A percentile compares a stretch with the other conserved stretches of the same genome.
Evolutionary conservation across 2,113 vertebrate species (phyloP).

Genomic region (Otolemur garnettii): DNA sequence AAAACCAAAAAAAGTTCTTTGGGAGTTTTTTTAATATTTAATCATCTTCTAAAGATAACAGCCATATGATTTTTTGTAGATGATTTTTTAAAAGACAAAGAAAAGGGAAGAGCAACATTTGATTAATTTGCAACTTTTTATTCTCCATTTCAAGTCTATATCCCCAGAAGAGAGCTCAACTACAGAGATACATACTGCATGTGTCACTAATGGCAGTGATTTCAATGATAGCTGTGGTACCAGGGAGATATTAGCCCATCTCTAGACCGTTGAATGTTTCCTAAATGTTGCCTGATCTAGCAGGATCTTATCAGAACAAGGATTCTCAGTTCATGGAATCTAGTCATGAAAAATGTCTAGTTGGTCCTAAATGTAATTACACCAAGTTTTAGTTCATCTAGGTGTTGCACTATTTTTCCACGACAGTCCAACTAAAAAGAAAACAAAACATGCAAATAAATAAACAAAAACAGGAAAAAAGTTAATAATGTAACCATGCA

Average conservation of each 20-base stretch:
- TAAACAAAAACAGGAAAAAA: background rate
- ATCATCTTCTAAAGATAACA: background rate
- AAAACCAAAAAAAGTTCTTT: background rate
- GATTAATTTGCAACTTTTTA: background rate
- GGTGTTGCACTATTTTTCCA: constrained; percentile 1
- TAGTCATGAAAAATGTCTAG: constrained; percentile 4
- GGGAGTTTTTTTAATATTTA: background rate
- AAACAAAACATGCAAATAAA: constrained; percentile 38
- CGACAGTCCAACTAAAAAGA: background rate
- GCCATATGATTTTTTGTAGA: background rate
- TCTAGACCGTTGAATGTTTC: background rate
- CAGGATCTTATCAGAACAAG: constrained; percentile 15
- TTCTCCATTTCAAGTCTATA: constrained; percentile 6
- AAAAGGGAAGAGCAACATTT: background rate
- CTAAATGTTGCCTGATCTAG: constrained; percentile 11
- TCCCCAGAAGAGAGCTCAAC: background rate
- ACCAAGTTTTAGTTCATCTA: constrained; percentile 20
- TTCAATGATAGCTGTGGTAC: constrained; percentile 21
- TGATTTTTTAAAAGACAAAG: constrained; percentile 6
- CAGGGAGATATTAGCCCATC: background rate
- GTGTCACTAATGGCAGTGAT: background rate
- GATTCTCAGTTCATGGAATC: constrained; percentile 26
- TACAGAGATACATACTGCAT: background rate
- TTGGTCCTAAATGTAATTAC: constrained; percentile 49
- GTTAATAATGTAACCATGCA: constrained; percentile 11